These are phyloP conservation scores for Cactoblastis cactorum DNA, from an alignment of 2,888 invertebrate genomes.

Conservation along the genomic window DNA sequence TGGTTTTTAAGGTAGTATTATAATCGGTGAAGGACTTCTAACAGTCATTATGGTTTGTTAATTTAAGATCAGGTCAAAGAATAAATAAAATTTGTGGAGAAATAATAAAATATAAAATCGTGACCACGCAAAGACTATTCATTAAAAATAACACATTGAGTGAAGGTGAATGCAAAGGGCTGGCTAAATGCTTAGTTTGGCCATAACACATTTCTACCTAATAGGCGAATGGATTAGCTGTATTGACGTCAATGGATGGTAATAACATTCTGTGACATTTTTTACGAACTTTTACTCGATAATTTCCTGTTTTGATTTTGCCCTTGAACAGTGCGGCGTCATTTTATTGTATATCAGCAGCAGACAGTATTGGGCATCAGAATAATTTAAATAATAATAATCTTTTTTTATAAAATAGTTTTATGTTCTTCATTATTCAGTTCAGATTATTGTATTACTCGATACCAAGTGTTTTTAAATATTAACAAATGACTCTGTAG, in stretches of 20 bases:
- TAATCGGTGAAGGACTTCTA: slow-evolving; percentile 6
- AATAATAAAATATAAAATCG: slow-evolving; percentile 8
- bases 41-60: background rate
- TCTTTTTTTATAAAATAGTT: too few species aligned
- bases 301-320: background rate
- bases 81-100: background rate
- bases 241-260: slow-evolving; percentile 39
- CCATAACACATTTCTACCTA: slow-evolving; percentile 24
- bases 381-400: background rate
- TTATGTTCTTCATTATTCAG: too few species aligned
- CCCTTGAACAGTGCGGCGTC: background rate
- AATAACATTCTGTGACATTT: slow-evolving; percentile 9
- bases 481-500: too few species aligned
- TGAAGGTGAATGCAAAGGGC: too few species aligned
- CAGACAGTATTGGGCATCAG: background rate
- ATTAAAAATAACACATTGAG: too few species aligned
- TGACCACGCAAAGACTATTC: slow-evolving; percentile 28
- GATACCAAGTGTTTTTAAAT: too few species aligned
- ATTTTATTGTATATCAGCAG: background rate
- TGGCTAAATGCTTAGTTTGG: slow-evolving; percentile 24
- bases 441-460: too few species aligned
- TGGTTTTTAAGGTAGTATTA: background rate
- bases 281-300: slow-evolving; percentile 6
- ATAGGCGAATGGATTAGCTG: slow-evolving; percentile 29
- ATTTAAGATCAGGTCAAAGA: background rate